A percentile compares a stretch with the other conserved stretches of the same genome.
phyloP scores from a whole-genome alignment of 2,888 invertebrate species.

The Cheilosia pagana region DNA sequence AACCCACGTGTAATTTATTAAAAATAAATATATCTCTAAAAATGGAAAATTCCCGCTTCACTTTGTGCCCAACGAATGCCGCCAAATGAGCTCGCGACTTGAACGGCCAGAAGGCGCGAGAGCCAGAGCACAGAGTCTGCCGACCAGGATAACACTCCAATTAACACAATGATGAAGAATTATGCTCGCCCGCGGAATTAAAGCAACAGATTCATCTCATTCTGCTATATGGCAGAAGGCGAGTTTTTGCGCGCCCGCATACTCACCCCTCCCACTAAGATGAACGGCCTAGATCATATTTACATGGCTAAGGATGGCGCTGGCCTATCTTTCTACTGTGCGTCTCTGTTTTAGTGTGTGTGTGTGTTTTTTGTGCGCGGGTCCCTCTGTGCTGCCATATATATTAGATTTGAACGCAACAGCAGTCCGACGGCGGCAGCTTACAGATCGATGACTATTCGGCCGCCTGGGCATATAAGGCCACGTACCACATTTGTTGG shows the following conservation, averaged over 20 bases:
- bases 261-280: conserved; percentile 55
- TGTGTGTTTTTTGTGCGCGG: conserved; percentile 54
- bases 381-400: conserved; percentile 66
- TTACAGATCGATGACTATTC: conserved; percentile 73
- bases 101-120: conserved; percentile 11
- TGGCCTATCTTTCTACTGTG: conserved; percentile 44
- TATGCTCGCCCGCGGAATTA: conserved; percentile 74
- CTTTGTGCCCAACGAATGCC: conserved; percentile 69
- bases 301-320: conserved; percentile 73
- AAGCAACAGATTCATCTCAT: conserved; percentile 74
- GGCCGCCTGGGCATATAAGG: conserved; percentile 73
- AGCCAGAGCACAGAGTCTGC: conserved; percentile 49
- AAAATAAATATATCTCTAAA: conserved; percentile 71
- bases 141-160: conserved; percentile 75
- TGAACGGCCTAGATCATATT: conserved; percentile 74
- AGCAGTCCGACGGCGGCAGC: conserved; percentile 63
- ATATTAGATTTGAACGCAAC: conserved; percentile 59
- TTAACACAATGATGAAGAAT: conserved; percentile 75
- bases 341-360: conserved; percentile 1
- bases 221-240: conserved; percentile 38
- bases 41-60: conserved; percentile 66
- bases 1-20: conserved; percentile 72
- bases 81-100: conserved; percentile 47
- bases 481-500: conserved; percentile 74
- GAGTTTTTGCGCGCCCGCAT: background rate